Base-by-base conservation (phyloP, 2,797 vertebrate species). In the Eremophila alpestris region DNA sequence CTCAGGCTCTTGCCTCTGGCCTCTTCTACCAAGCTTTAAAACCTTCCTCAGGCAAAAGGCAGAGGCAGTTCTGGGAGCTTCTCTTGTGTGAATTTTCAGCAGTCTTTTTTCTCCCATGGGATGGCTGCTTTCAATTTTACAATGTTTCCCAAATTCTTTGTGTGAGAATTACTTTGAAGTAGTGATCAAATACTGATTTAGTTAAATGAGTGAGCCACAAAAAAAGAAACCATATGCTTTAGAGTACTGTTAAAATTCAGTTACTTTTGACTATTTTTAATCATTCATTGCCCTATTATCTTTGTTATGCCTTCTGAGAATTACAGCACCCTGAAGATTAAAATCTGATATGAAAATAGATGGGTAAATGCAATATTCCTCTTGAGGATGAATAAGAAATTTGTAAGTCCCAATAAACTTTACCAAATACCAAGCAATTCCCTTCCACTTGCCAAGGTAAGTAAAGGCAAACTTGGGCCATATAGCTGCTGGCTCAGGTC, bases 131-230 rank as follows among this genome's bases (percentile, higher is more conserved):
- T 93, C 73, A 82, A 56, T 80, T 91, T 77, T 80, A 89, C 54
- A 85, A 20, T 56, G 76, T 95, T 96, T 94, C 83, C 71, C 88
- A 87, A 90, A 94, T 93, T 96, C 93, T 94, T 95, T 94, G 70
- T 84, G 76, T 96, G 93, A 90, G 90, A 94, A 93, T 69, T 58
- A 93, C 95, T 96, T 96, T 96, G 93, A 96, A 94, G 93, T 67
- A 87, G 26, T 21, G 79, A 95, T 95, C 94, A 96, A 93, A 95
- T 96, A 86, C 67, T 83, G 85, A 94, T 93, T 94, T 86, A 95
- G 83, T 95, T 95, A 96, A 96, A 95, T 89, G 67, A 96, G 69
- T 22, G 24, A 93, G 77, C 94, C 95, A 94, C 94, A 96, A 90
- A 77, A 95, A 87, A 95, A 89, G 84, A 93, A 92, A 62, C 79